These are phyloP conservation scores for Leucozona laternaria DNA, from an alignment of 2,888 invertebrate species.

Conservation along the genomic window DNA sequence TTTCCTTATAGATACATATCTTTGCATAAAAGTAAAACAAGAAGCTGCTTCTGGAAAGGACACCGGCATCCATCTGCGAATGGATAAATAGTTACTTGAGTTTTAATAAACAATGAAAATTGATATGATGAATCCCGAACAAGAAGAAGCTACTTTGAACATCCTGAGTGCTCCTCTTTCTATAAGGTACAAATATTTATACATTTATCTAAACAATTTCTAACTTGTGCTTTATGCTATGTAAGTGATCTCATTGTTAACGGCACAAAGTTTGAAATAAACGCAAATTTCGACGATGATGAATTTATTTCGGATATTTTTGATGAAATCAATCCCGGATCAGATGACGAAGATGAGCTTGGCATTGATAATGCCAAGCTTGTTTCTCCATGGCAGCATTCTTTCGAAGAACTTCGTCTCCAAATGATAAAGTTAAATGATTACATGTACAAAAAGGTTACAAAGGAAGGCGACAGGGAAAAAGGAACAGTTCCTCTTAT, in stretches of 20 bases:
- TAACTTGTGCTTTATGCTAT: background rate
- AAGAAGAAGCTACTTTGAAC: conserved; percentile 43
- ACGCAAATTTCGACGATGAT: conserved; percentile 79
- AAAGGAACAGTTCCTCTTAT: conserved; percentile 78
- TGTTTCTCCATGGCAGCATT: conserved; percentile 81
- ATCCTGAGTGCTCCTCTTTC: conserved; percentile 78
- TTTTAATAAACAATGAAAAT: conserved; percentile 55
- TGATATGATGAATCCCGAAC: conserved; percentile 21
- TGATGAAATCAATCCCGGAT: conserved; percentile 78
- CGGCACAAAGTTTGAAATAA: conserved; percentile 81
- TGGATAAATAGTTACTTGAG: background rate
- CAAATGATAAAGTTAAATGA: conserved; percentile 79
- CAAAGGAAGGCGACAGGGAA: conserved; percentile 76
- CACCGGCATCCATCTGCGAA: background rate
- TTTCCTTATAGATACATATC: too few species aligned
- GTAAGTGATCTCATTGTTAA: conserved; percentile 78
- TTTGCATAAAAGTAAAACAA: too few species aligned
- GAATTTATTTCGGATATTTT: conserved; percentile 76
- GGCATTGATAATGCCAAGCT: conserved; percentile 73
- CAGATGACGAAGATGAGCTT: conserved; percentile 78
- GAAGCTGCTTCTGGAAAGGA: too few species aligned
- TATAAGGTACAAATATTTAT: conserved; percentile 76
- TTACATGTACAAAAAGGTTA: conserved; percentile 79
- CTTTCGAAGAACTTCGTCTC: conserved; percentile 80
- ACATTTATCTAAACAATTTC: background rate